These are phyloP conservation scores for Dolichotis patagonum DNA, from an alignment of 2,113 vertebrate species.

Conservation along the genomic window DNA sequence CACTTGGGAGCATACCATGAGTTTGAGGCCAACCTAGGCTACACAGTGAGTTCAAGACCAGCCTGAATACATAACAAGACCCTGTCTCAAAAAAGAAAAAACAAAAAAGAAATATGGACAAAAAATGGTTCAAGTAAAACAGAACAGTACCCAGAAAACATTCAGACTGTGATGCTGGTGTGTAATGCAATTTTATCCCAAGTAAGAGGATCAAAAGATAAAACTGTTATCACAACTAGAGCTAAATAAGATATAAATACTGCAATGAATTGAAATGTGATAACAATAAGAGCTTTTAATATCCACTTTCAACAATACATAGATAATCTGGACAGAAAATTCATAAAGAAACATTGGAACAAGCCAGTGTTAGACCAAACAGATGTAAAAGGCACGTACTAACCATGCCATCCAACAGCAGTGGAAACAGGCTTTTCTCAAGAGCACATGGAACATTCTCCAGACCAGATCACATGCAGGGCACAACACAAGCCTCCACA, in stretches of 20 bases:
- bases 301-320: neutral
- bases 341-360: neutral
- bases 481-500: neutral
- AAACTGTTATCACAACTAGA: too few relatives aligned
- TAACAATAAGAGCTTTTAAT: neutral
- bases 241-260: neutral
- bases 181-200: neutral
- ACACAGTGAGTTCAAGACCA: neutral
- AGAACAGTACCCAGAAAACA: neutral
- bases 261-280: neutral
- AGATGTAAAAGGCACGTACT: neutral
- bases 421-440: neutral
- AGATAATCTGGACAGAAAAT: neutral
- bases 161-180: neutral
- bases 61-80: neutral
- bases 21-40: neutral
- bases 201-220: neutral
- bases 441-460: neutral
- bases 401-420: neutral
- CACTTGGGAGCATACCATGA: neutral
- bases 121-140: neutral
- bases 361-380: neutral
- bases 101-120: neutral
- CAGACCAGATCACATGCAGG: neutral
- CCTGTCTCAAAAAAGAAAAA: neutral